These are phyloP conservation scores for Antrozous pallidus DNA, from an alignment of 2,797 vertebrate genomes.

Conservation along the genomic window DNA sequence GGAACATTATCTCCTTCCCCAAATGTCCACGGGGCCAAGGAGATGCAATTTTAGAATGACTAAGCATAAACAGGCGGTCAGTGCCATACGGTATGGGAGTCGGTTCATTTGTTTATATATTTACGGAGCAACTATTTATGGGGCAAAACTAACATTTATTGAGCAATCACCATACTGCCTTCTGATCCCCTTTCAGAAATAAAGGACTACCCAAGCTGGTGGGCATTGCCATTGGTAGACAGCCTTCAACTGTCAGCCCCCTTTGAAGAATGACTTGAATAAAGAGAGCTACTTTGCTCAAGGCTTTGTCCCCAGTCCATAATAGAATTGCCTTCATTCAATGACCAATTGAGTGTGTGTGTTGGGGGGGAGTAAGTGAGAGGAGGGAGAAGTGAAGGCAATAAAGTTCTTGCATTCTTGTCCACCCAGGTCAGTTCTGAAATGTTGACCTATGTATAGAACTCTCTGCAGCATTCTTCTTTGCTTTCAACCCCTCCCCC, in stretches of 20 bases:
- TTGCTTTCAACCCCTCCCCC: neutral
- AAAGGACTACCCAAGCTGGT: neutral
- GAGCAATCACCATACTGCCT: neutral
- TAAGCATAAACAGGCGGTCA: neutral
- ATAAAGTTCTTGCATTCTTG: neutral
- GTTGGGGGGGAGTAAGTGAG: neutral
- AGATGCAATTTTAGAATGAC: neutral
- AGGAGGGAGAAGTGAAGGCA: no score
- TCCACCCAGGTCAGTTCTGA: neutral
- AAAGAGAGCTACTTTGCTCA: neutral
- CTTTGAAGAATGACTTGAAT: neutral
- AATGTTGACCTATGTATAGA: neutral
- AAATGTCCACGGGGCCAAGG: neutral
- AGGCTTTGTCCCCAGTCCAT: neutral
- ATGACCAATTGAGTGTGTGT: neutral
- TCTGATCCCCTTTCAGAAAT: neutral
- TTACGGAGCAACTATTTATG: neutral
- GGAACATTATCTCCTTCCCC: neutral
- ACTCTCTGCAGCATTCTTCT: neutral
- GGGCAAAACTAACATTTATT: neutral
- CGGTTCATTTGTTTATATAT: neutral
- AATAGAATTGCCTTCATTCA: neutral
- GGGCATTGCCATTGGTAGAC: neutral
- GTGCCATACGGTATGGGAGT: neutral
- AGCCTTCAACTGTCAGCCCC: neutral